phyloP scores from a whole-genome alignment of 2,888 invertebrate genomes.

The Drosophila rellima region DNA sequence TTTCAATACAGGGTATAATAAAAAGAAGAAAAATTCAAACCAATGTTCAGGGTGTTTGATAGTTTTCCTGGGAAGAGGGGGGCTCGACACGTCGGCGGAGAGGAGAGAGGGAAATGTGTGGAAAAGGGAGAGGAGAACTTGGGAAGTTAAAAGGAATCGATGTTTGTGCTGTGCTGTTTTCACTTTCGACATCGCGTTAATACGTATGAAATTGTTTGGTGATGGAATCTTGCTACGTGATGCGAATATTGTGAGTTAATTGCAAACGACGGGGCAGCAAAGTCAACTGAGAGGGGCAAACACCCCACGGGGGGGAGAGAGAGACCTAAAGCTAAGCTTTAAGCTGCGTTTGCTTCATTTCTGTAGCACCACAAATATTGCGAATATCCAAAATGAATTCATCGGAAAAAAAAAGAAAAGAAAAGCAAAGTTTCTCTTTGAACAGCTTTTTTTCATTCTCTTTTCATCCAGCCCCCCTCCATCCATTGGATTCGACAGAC shows the following conservation, averaged over 20 bases:
- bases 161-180: conserved; percentile 58
- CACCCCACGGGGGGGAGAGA: neutral
- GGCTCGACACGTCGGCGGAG: neutral
- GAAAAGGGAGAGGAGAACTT: neutral
- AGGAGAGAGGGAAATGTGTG: neutral
- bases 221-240: conserved; percentile 79
- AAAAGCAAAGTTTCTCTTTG: neutral
- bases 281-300: neutral
- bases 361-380: neutral
- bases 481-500: conserved; percentile 25
- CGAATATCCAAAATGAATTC: neutral
- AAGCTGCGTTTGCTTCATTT: conserved; percentile 14
- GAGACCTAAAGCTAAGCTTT: conserved; percentile 28
- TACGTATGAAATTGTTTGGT: conserved; percentile 83
- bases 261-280: conserved; percentile 52
- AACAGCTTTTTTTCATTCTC: neutral
- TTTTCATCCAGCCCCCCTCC: neutral
- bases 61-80: neutral
- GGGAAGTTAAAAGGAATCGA: conserved; percentile 17
- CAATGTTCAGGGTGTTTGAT: conserved; percentile 11
- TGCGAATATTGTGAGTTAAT: conserved; percentile 78
- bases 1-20: neutral
- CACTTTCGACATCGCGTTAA: conserved; percentile 80
- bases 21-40: conserved; percentile 6
- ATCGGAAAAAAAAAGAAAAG: neutral